These are phyloP conservation scores for Actinia tenebrosa DNA, from an alignment of 64 coral and sea anemone species.

Conservation along the genomic window DNA sequence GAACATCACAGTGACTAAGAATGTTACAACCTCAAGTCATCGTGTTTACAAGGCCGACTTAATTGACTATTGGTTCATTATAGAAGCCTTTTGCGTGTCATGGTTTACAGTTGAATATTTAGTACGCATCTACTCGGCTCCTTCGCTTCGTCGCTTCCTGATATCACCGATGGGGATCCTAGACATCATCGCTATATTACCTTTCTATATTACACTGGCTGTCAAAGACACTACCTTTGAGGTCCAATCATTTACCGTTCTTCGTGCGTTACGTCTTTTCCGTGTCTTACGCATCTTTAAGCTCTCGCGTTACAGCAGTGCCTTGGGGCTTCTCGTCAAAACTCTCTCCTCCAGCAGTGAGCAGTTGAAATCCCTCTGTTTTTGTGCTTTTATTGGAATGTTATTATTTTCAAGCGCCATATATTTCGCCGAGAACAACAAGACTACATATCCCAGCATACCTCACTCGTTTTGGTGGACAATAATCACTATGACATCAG, in stretches of 20 bases:
- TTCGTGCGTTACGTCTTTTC: slow-evolving; percentile 61
- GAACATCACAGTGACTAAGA: neutral
- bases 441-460: slow-evolving; percentile 58
- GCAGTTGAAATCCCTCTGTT: slow-evolving; percentile 49
- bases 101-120: slow-evolving; percentile 73
- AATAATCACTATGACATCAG: slow-evolving; percentile 87
- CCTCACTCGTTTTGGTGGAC: slow-evolving; percentile 74
- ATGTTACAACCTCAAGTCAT: neutral
- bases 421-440: slow-evolving; percentile 55
- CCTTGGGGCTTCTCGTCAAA: slow-evolving; percentile 61
- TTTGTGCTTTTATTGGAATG: slow-evolving; percentile 52
- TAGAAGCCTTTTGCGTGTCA: slow-evolving; percentile 58
- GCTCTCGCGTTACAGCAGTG: slow-evolving; percentile 69
- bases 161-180: slow-evolving; percentile 58
- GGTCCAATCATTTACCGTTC: slow-evolving; percentile 52
- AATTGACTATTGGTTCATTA: slow-evolving; percentile 66
- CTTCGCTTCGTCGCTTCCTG: slow-evolving; percentile 37
- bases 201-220: slow-evolving; percentile 52
- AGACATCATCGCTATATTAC: slow-evolving; percentile 66
- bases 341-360: slow-evolving; percentile 62
- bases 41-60: neutral
- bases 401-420: slow-evolving; percentile 64
- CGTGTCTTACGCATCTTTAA: slow-evolving; percentile 74
- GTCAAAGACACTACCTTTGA: slow-evolving; percentile 24
- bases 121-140: slow-evolving; percentile 34